Evolutionary conservation across 2,113 vertebrate species (phyloP).

Genomic region (Eurystomus gularis): DNA sequence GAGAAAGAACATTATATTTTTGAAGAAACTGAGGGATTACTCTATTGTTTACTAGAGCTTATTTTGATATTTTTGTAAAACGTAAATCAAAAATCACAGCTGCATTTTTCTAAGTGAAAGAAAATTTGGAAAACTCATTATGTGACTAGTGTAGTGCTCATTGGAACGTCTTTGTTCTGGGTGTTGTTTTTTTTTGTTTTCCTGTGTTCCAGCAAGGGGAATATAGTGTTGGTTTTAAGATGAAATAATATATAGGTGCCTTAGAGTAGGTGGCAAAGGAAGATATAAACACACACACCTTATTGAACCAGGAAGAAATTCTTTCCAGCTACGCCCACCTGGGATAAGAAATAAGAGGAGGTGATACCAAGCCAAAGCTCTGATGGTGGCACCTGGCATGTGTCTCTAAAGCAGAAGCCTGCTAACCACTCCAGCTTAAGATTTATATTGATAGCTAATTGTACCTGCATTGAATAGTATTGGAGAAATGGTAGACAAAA

Average conservation of each 20-base stretch:
- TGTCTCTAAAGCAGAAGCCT: neutral
- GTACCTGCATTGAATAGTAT: neutral
- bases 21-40: neutral
- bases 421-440: neutral
- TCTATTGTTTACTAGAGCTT: neutral
- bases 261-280: neutral
- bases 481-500: neutral
- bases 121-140: neutral
- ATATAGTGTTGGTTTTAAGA: neutral
- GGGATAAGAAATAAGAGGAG: neutral
- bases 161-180: neutral
- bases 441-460: neutral
- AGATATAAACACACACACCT: neutral
- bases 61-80: neutral
- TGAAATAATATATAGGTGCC: neutral
- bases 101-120: neutral
- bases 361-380: neutral
- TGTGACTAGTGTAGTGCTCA: neutral
- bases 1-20: neutral
- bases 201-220: neutral
- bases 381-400: neutral
- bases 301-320: neutral
- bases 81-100: neutral
- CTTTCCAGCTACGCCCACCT: neutral
- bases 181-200: rapidly evolving